These are phyloP conservation scores for Urechis unicinctus DNA, from an alignment of 2,888 invertebrate species.

Conservation along the genomic window DNA sequence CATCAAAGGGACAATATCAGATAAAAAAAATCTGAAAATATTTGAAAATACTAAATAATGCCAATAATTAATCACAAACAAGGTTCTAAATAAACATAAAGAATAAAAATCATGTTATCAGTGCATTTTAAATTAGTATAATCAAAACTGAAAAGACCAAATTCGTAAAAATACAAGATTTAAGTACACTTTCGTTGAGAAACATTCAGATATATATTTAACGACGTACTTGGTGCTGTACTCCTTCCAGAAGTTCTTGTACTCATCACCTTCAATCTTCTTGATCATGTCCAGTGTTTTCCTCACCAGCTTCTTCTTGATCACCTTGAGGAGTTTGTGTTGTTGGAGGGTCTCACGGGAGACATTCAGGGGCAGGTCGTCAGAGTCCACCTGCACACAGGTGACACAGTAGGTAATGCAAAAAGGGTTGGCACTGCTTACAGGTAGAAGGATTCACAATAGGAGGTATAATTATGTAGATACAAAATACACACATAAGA, in stretches of 20 bases:
- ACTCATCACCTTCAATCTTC: constrained; percentile 84
- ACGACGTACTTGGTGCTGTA: constrained; percentile 82
- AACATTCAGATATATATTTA: too few species aligned
- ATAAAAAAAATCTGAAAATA: constrained; percentile 1
- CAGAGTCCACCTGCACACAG: constrained; percentile 79
- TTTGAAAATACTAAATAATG: background rate
- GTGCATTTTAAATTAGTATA: too few species aligned
- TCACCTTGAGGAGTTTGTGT: constrained; percentile 96
- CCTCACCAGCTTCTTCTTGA: constrained; percentile 96
- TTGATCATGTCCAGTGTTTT: constrained; percentile 98
- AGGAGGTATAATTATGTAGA: too few species aligned
- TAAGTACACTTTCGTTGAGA: too few species aligned
- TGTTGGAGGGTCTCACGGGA: constrained; percentile 97
- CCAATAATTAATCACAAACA: background rate
- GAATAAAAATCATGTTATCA: too few species aligned
- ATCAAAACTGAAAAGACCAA: background rate
- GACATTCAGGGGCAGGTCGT: constrained; percentile 96
- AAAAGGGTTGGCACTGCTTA: too few species aligned
- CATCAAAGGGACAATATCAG: too few species aligned
- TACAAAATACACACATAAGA: too few species aligned
- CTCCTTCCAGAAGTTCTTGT: constrained; percentile 96
- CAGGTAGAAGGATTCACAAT: too few species aligned
- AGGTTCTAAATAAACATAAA: too few species aligned
- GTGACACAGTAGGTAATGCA: too few species aligned
- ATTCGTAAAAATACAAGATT: background rate